Evolutionary conservation across 2,888 invertebrate genomes (phyloP).

Genomic region (Elysia crispata): DNA sequence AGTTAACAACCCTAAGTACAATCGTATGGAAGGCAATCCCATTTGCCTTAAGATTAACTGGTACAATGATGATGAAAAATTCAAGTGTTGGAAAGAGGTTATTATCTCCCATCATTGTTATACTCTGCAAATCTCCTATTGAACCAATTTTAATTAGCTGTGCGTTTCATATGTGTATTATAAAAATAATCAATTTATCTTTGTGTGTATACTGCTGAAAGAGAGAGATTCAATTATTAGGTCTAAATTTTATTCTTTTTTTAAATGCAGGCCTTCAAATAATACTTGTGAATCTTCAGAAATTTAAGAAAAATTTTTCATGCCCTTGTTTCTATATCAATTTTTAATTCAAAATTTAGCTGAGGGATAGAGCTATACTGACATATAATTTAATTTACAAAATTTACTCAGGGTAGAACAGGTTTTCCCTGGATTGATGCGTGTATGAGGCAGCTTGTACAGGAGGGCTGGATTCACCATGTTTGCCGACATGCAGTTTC

Average conservation of each 20-base stretch:
- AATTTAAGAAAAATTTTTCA: too few species aligned
- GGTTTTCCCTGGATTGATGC: constrained; percentile 75
- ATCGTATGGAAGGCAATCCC: constrained; percentile 84
- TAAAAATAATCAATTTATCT: too few species aligned
- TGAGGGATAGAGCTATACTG: too few species aligned
- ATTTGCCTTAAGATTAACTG: constrained; percentile 86
- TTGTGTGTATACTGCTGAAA: too few species aligned
- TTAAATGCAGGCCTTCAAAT: too few species aligned
- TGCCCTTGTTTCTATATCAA: too few species aligned
- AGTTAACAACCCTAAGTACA: constrained; percentile 84
- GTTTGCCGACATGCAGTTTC: constrained; percentile 70
- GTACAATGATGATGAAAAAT: constrained; percentile 78
- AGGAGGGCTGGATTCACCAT: constrained; percentile 75
- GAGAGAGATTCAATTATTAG: too few species aligned
- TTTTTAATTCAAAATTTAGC: too few species aligned
- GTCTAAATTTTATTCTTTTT: too few species aligned
- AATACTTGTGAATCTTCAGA: too few species aligned
- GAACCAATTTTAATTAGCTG: neutral
- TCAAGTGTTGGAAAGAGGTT: constrained; percentile 82
- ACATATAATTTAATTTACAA: too few species aligned
- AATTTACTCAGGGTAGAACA: constrained; percentile 54
- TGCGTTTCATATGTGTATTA: too few species aligned
- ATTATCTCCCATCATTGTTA: neutral
- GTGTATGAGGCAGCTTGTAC: constrained; percentile 70
- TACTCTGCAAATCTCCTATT: neutral